phyloP scores from a whole-genome alignment of 2,113 vertebrate species.

The Pachycephala philippinensis region DNA sequence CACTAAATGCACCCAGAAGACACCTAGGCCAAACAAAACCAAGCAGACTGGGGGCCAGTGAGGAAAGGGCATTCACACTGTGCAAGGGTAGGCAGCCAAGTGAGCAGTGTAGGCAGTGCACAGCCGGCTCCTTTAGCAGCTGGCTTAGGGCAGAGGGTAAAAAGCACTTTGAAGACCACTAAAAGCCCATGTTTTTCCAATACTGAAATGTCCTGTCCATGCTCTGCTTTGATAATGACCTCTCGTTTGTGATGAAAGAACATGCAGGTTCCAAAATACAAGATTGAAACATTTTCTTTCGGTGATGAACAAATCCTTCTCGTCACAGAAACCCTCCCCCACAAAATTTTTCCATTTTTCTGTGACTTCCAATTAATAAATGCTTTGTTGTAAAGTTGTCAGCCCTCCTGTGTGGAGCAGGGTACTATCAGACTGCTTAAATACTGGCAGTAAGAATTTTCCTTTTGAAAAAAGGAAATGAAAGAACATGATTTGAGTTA shows the following conservation, averaged over 20 bases:
- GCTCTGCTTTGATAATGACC: neutral
- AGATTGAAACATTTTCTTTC: neutral
- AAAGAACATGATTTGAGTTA: neutral
- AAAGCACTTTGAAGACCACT: neutral
- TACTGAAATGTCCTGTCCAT: neutral
- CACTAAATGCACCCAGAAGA: neutral
- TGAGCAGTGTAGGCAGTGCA: neutral
- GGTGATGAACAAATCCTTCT: neutral
- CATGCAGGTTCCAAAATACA: neutral
- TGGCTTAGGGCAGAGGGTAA: neutral
- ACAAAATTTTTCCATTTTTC: neutral
- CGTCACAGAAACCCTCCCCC: fast-evolving
- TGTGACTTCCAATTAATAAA: neutral
- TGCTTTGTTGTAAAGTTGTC: neutral
- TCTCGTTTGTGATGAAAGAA: neutral
- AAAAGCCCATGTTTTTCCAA: neutral
- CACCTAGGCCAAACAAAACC: neutral
- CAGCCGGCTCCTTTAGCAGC: neutral
- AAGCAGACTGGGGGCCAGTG: too few relatives aligned
- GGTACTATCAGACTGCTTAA: neutral
- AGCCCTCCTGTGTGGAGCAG: neutral
- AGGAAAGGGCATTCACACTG: neutral
- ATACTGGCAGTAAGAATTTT: neutral
- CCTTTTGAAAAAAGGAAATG: neutral
- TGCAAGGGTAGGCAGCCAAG: neutral